A percentile compares a stretch with the other conserved stretches of the same genome.
Conservation (phyloP, 2,797 vertebrate species). For the Hapalemur alaotrensis region DNA sequence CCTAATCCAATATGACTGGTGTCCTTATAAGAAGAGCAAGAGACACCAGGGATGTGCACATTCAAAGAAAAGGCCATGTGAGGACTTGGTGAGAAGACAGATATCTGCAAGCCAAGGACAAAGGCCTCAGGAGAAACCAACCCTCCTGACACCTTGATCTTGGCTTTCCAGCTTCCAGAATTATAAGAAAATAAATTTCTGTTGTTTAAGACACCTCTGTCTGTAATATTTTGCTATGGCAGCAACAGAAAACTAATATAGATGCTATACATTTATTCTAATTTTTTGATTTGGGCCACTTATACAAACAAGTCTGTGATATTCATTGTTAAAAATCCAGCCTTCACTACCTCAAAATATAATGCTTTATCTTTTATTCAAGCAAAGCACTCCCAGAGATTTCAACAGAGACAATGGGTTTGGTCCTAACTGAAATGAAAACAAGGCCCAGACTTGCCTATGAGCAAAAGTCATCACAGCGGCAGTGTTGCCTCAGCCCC, state of each 20-base stretch:
- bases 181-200: not conserved
- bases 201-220: not conserved
- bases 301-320: not conserved
- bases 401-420: not conserved
- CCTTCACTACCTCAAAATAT: not conserved
- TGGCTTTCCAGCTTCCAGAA: not conserved
- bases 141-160: not conserved
- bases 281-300: not conserved
- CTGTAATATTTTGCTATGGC: not conserved
- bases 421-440: not conserved
- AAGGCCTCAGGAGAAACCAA: not conserved
- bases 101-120: not conserved
- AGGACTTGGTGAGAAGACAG: not conserved
- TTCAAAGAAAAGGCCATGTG: not conserved
- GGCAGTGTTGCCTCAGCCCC: not conserved
- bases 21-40: not conserved
- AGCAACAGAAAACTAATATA: not conserved
- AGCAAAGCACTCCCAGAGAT: not conserved
- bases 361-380: not conserved
- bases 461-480: not conserved
- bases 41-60: not conserved
- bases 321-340: not conserved
- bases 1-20: not conserved
- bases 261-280: not conserved
- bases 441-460: not conserved